Evolutionary conservation across 2,888 invertebrate genomes (phyloP).

Genomic region (Anthrax anthrax): DNA sequence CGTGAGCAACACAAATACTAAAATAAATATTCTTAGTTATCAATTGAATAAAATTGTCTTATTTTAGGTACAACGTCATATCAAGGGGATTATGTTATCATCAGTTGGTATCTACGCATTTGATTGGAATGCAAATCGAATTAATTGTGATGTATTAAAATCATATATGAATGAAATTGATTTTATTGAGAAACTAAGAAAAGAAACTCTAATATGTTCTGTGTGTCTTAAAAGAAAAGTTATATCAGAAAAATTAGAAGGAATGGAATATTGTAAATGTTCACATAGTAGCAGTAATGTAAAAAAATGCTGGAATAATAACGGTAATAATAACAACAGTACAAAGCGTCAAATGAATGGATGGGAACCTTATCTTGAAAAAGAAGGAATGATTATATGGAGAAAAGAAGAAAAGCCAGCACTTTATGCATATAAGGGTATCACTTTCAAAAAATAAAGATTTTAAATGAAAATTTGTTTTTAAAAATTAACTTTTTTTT

Average conservation of each 20-base stretch:
- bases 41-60: no score
- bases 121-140: slow-evolving; percentile 47
- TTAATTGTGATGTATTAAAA: slow-evolving; percentile 41
- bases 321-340: not conserved
- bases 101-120: slow-evolving; percentile 40
- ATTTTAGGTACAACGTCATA: slow-evolving; percentile 29
- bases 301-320: not conserved
- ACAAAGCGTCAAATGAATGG: not conserved
- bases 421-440: slow-evolving; percentile 64
- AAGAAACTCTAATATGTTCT: slow-evolving; percentile 40
- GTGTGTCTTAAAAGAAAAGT: slow-evolving; percentile 35
- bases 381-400: slow-evolving; percentile 70
- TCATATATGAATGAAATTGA: slow-evolving; percentile 44
- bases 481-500: not conserved
- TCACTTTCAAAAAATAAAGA: no score
- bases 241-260: slow-evolving; percentile 29
- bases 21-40: no score
- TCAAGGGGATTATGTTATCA: slow-evolving; percentile 41
- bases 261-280: slow-evolving; percentile 38
- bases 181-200: slow-evolving; percentile 38
- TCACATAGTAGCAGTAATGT: not conserved
- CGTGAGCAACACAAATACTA: no score
- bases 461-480: not conserved
- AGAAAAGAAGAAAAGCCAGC: slow-evolving; percentile 53
- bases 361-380: slow-evolving; percentile 69